phyloP scores from a whole-genome alignment of 2,888 invertebrate genomes.

The Neocrepidodera transversa region DNA sequence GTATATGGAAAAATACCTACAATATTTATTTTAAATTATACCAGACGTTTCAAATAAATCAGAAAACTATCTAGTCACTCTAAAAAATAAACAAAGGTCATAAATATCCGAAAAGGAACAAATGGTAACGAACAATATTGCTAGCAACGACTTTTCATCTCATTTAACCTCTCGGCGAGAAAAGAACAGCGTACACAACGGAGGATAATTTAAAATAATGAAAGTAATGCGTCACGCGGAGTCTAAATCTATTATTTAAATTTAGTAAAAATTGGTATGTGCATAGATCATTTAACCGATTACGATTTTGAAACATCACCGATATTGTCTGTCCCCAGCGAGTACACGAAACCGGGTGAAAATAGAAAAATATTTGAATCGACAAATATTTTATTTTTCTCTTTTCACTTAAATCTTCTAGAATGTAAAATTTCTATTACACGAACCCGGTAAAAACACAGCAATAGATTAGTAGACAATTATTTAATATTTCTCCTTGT shows the following conservation, averaged over 20 bases:
- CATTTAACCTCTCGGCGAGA: constrained; percentile 19
- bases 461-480: too few species aligned
- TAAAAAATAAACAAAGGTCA: constrained; percentile 5
- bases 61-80: too few species aligned
- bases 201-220: constrained; percentile 35
- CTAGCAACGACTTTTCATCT: constrained; percentile 16
- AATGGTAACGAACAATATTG: constrained; percentile 17
- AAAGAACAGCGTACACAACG: constrained; percentile 20
- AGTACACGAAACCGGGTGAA: neutral
- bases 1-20: too few species aligned
- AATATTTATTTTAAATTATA: too few species aligned
- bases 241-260: constrained; percentile 41
- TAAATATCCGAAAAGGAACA: constrained; percentile 11
- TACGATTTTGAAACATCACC: constrained; percentile 34
- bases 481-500: too few species aligned
- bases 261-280: constrained; percentile 44
- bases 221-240: constrained; percentile 30
- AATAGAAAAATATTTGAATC: neutral
- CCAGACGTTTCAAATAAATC: too few species aligned
- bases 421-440: too few species aligned
- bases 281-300: constrained; percentile 48
- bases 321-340: constrained; percentile 17
- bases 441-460: neutral
- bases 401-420: too few species aligned
- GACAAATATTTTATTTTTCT: too few species aligned